phyloP scores from a whole-genome alignment of 2,113 vertebrate species.

The Ictalurus punctatus region DNA sequence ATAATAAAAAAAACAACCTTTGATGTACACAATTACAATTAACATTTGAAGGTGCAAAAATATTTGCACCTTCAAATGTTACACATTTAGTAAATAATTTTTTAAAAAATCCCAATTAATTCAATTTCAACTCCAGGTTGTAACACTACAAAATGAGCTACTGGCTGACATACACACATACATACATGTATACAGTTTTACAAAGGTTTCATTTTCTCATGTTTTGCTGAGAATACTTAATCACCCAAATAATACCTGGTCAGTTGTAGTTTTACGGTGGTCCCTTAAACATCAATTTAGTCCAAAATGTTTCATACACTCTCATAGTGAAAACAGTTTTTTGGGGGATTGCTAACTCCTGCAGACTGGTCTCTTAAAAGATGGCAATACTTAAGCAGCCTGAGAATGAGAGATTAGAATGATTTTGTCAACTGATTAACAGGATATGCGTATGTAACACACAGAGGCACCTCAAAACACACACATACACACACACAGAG shows the following conservation, averaged over 20 bases:
- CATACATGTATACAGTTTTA: neutral
- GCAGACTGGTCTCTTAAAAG: neutral
- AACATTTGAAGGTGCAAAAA: neutral
- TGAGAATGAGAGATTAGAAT: neutral
- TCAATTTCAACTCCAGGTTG: too few relatives aligned
- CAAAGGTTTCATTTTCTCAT: neutral
- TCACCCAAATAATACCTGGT: neutral
- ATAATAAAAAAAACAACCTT: too few relatives aligned
- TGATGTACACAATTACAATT: neutral
- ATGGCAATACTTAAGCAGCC: neutral
- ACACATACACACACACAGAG: neutral
- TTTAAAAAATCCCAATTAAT: too few relatives aligned
- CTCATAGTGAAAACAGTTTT: neutral
- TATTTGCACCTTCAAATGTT: neutral
- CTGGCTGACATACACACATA: neutral
- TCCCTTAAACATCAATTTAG: neutral
- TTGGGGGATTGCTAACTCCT: neutral
- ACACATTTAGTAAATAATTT: too few relatives aligned
- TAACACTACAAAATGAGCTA: too few relatives aligned
- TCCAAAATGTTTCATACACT: neutral
- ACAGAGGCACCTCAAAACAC: neutral
- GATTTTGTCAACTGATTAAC: neutral
- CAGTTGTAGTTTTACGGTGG: neutral
- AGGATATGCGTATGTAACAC: neutral
- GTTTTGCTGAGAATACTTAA: neutral